phyloP scores from a whole-genome alignment of 2,113 vertebrate species.

The Tetrao urogallus region DNA sequence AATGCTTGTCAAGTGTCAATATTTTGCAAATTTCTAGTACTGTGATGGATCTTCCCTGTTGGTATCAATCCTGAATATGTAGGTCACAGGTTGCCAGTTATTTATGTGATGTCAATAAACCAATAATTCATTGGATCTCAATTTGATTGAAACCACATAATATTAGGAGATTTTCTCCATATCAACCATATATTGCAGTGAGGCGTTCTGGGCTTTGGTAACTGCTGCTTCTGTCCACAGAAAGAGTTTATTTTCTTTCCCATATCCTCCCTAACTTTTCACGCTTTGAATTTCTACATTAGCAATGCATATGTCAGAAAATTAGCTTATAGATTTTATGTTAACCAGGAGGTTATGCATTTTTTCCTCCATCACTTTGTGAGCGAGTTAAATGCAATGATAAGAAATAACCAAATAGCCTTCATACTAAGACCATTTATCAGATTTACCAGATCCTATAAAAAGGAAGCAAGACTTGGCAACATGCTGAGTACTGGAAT shows the following conservation, averaged over 20 bases:
- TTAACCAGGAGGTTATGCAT: background rate
- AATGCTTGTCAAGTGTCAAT: rapidly evolving
- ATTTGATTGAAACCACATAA: background rate
- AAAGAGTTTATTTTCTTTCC: background rate
- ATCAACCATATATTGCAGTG: background rate
- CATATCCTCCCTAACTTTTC: rapidly evolving
- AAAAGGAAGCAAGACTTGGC: background rate
- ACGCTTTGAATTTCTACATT: background rate
- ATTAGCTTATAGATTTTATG: background rate
- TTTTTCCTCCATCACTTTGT: background rate
- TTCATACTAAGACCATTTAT: background rate
- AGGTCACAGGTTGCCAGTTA: background rate
- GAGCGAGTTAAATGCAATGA: background rate
- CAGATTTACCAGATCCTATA: background rate
- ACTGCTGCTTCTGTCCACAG: background rate
- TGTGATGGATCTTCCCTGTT: background rate
- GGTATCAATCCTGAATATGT: background rate
- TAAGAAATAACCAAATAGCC: background rate
- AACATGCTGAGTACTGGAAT: background rate
- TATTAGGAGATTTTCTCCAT: background rate
- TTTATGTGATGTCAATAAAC: background rate
- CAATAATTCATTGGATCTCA: background rate
- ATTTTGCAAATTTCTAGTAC: background rate
- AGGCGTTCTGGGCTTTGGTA: background rate
- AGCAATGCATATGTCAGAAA: background rate